Percentiles rank a stretch among this genome's conserved stretches.
Evolutionary conservation across 2,888 invertebrate species (phyloP).

Genomic region (Spisula subtruncata): DNA sequence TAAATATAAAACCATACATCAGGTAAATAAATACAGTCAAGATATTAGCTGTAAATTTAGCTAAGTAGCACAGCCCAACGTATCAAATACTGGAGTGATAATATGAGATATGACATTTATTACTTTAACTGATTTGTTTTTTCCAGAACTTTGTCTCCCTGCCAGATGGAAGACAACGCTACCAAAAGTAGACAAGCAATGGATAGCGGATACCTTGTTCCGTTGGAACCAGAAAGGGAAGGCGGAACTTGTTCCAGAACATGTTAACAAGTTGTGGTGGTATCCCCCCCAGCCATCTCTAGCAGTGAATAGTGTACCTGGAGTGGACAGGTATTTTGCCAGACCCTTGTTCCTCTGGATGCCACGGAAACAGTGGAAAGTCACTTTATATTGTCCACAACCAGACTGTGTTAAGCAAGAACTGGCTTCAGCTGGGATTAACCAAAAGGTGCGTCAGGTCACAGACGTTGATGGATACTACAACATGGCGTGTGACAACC

Average conservation of each 20-base stretch:
- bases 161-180: constrained; percentile 50
- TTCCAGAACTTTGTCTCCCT: constrained; percentile 36
- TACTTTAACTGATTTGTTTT: no score
- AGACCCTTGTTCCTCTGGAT: constrained; percentile 65
- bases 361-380: constrained; percentile 58
- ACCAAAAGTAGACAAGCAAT: constrained; percentile 57
- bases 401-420: constrained; percentile 44
- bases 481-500: constrained; percentile 66
- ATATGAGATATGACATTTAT: no score
- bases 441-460: constrained; percentile 64
- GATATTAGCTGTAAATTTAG: no score
- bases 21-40: no score
- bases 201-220: constrained; percentile 65
- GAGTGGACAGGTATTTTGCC: constrained; percentile 64
- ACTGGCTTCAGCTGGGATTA: constrained; percentile 62
- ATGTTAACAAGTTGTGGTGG: constrained; percentile 61
- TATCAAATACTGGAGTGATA: no score
- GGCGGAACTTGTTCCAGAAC: constrained; percentile 40
- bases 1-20: no score
- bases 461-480: constrained; percentile 72
- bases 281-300: constrained; percentile 68
- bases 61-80: no score
- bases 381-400: constrained; percentile 55
- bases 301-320: constrained; percentile 14
- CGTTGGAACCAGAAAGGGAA: constrained; percentile 29